Evolutionary conservation across 2,797 vertebrate species (phyloP).

Genomic region (Hoplostethus mediterraneus): DNA sequence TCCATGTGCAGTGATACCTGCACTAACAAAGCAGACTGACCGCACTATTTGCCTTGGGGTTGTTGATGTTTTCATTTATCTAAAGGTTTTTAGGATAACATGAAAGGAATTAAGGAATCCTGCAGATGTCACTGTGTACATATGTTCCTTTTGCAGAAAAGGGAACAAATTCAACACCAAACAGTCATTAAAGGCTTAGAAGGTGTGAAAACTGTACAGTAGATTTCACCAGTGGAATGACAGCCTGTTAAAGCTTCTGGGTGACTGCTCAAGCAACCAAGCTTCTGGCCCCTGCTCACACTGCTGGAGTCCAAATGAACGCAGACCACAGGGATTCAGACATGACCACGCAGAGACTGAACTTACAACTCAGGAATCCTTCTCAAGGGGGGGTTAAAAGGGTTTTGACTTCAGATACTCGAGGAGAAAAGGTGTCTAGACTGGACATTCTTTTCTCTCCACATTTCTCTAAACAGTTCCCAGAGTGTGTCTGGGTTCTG

Average conservation of each 20-base stretch:
- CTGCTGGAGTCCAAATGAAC: slow-evolving; percentile 59
- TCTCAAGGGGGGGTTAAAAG: slow-evolving; percentile 29
- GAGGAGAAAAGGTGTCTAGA: slow-evolving; percentile 63
- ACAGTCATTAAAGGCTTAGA: slow-evolving; percentile 41
- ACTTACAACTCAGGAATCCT: slow-evolving; percentile 68
- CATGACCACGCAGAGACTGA: slow-evolving; percentile 65
- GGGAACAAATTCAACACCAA: slow-evolving; percentile 36
- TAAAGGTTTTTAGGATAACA: slow-evolving; percentile 15
- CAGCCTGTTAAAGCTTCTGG: slow-evolving; percentile 60
- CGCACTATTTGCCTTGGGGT: slow-evolving; percentile 7
- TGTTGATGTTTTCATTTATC: slow-evolving; percentile 16
- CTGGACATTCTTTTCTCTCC: slow-evolving; percentile 47
- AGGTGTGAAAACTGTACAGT: slow-evolving; percentile 62
- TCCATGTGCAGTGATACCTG: not conserved
- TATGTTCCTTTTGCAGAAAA: slow-evolving; percentile 45
- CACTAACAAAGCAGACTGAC: slow-evolving; percentile 16
- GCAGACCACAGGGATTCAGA: slow-evolving; percentile 44
- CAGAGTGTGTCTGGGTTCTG: slow-evolving; percentile 45
- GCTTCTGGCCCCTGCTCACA: slow-evolving; percentile 37
- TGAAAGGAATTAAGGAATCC: slow-evolving; percentile 40
- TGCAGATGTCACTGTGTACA: slow-evolving; percentile 77
- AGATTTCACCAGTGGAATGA: slow-evolving; percentile 59
- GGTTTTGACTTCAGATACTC: slow-evolving; percentile 61
- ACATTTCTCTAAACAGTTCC: slow-evolving; percentile 20
- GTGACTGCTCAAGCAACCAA: slow-evolving; percentile 51